Conservation (phyloP, 2,113 vertebrate genomes). For the Varanus komodoensis region DNA sequence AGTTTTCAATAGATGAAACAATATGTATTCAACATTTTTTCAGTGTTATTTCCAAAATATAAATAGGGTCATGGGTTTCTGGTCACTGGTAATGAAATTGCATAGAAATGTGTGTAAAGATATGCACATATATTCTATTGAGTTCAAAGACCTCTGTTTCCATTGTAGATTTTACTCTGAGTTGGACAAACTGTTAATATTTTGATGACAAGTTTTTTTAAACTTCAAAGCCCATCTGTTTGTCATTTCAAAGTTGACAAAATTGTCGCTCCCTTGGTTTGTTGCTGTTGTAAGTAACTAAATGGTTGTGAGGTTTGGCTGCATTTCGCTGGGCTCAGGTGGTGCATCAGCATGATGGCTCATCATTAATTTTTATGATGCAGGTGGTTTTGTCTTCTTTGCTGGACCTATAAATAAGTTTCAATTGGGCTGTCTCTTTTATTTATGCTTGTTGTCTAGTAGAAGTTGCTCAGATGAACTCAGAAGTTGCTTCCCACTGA, state of each 20-base stretch:
- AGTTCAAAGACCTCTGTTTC: not conserved
- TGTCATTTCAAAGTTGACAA: slow-evolving; percentile 4
- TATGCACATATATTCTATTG: not conserved
- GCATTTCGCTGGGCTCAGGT: slow-evolving; percentile 9
- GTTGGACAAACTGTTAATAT: not conserved
- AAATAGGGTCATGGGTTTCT: not conserved
- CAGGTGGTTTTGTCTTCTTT: not conserved
- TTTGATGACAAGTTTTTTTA: not conserved
- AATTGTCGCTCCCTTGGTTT: not conserved
- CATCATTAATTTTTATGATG: slow-evolving; percentile 32
- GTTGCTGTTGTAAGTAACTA: not conserved
- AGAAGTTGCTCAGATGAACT: not conserved
- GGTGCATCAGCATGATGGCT: not conserved
- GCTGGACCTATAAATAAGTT: not conserved
- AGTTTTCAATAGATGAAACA: slow-evolving; percentile 43
- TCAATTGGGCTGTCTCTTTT: slow-evolving; percentile 23
- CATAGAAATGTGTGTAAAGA: not conserved
- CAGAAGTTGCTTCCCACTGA: slow-evolving; percentile 19
- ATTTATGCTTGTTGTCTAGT: slow-evolving; percentile 8
- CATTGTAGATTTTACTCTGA: not conserved
- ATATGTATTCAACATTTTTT: not conserved
- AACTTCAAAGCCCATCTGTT: not conserved
- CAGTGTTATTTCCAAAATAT: not conserved
- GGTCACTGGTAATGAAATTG: not conserved
- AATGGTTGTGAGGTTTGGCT: slow-evolving; percentile 14